A percentile compares a stretch with the other conserved stretches of the same genome.
phyloP scores from a whole-genome alignment of 2,797 vertebrate species.

The Botia almorhae region DNA sequence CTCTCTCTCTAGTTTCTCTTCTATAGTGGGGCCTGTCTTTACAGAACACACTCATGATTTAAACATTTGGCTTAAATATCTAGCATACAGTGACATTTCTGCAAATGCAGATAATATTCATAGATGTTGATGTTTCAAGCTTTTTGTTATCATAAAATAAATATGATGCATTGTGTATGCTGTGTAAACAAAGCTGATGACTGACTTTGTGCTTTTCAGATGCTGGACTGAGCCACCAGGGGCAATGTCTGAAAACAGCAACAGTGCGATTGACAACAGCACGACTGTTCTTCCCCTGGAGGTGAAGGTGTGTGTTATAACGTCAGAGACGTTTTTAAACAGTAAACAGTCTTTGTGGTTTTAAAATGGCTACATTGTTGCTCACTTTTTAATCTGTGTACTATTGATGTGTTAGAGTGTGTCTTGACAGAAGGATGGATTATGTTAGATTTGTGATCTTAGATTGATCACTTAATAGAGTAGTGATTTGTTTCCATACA shows the following conservation, averaged over 20 bases:
- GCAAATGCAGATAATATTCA: no score
- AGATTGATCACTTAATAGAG: background rate
- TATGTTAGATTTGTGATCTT: background rate
- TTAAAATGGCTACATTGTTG: background rate
- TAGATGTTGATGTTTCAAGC: background rate
- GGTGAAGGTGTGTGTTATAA: slow-evolving; percentile 68
- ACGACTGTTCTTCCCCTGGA: slow-evolving; percentile 86
- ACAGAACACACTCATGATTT: background rate
- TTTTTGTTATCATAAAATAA: background rate
- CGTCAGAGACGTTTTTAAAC: background rate
- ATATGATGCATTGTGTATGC: background rate
- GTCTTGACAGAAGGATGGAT: background rate
- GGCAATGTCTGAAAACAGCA: slow-evolving; percentile 82
- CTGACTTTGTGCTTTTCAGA: slow-evolving; percentile 68
- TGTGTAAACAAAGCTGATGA: background rate
- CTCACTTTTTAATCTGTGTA: background rate
- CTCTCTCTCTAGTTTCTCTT: background rate
- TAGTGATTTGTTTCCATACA: background rate
- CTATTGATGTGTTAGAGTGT: no score
- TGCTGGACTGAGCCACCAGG: slow-evolving; percentile 67
- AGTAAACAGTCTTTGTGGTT: background rate
- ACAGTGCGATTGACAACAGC: slow-evolving; percentile 76
- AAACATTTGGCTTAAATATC: background rate
- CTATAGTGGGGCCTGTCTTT: background rate
- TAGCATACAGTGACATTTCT: background rate